These are phyloP conservation scores for Sympetrum striolatum DNA, from an alignment of 2,888 invertebrate species.

Conservation along the genomic window DNA sequence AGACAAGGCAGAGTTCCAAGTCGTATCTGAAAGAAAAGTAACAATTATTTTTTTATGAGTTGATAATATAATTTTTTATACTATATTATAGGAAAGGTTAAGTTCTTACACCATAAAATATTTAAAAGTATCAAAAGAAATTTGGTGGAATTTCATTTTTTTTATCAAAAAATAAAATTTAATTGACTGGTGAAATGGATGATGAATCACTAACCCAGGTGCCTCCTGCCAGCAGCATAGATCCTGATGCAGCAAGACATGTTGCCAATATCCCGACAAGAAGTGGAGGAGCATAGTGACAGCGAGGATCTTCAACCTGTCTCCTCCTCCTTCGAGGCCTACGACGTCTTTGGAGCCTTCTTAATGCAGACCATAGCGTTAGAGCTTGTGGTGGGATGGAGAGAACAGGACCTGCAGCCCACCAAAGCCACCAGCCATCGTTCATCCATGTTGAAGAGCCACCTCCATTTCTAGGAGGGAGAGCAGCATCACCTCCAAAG, in stretches of 20 bases:
- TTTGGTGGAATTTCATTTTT: too few species aligned
- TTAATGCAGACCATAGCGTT: slow-evolving; percentile 22
- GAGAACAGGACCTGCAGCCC: slow-evolving; percentile 48
- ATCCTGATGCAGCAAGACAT: slow-evolving; percentile 13
- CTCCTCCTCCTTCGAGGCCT: slow-evolving; percentile 48
- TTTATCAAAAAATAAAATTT: too few species aligned
- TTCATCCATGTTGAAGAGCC: slow-evolving; percentile 30
- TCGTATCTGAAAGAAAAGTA: not conserved
- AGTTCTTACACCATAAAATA: too few species aligned
- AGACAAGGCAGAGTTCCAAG: slow-evolving; percentile 11
- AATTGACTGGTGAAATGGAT: not conserved
- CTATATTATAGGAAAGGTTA: too few species aligned
- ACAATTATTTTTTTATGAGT: not conserved
- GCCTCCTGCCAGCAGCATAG: slow-evolving; percentile 1
- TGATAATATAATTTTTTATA: not conserved
- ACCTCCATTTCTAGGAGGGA: not conserved
- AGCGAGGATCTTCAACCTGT: slow-evolving; percentile 46
- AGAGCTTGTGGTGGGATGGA: slow-evolving; percentile 22
- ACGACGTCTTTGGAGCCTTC: not conserved
- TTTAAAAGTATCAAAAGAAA: too few species aligned
- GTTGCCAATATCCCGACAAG: slow-evolving; percentile 5
- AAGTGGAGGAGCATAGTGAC: slow-evolving; percentile 30
- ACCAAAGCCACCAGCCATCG: slow-evolving; percentile 35
- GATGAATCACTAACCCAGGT: not conserved
- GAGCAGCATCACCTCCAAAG: slow-evolving; percentile 63